These are phyloP conservation scores for Steatocranus sp. DNA, from an alignment of 2,797 vertebrate species.

Conservation along the genomic window DNA sequence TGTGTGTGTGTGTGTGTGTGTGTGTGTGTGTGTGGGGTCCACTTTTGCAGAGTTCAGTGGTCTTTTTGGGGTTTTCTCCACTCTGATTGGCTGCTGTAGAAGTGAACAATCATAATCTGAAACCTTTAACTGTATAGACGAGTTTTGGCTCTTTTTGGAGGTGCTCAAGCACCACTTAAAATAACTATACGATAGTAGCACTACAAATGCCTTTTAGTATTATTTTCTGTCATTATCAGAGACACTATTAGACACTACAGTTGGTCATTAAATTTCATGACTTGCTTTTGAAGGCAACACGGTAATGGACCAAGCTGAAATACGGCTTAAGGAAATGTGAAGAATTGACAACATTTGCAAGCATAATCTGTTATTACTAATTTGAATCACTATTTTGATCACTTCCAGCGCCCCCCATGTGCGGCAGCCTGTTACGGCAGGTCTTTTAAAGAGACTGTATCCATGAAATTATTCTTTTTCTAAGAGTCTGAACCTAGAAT, in stretches of 20 bases:
- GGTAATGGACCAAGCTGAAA: background rate
- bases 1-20: accelerated
- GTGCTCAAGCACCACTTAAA: background rate
- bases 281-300: background rate
- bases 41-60: background rate
- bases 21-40: background rate
- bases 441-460: background rate
- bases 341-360: background rate
- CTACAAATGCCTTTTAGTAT: background rate
- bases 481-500: background rate
- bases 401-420: background rate
- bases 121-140: background rate
- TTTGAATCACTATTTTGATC: background rate
- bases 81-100: background rate
- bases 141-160: background rate
- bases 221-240: background rate
- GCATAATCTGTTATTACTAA: background rate
- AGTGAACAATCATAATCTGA: background rate
- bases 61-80: background rate
- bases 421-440: background rate
- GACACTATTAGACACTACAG: background rate
- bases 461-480: background rate
- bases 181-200: background rate
- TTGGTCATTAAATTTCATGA: background rate
- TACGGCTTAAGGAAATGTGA: background rate